Percentiles rank a stretch among this genome's conserved stretches.
These are phyloP conservation scores for Cotesia typhae DNA, from an alignment of 1,140 invertebrate genomes.

Conservation along the genomic window DNA sequence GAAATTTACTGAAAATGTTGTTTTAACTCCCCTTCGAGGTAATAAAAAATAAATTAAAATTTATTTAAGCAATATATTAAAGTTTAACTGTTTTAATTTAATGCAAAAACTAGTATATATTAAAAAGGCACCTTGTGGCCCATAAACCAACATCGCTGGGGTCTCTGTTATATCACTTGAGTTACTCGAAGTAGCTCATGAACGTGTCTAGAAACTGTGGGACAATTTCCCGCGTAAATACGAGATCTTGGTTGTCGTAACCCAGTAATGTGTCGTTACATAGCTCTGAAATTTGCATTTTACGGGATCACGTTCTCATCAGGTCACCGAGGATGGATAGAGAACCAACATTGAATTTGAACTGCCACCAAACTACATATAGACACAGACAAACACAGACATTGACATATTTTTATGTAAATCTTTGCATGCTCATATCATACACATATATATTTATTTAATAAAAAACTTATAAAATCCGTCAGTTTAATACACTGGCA, in stretches of 20 bases:
- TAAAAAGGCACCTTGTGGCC: conserved; percentile 6
- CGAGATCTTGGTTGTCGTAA: conserved; percentile 14
- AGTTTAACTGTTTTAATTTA: too few species aligned
- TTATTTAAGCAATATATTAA: too few species aligned
- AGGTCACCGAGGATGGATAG: not conserved
- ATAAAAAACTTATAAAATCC: not conserved
- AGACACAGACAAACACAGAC: not conserved
- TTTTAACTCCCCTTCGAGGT: too few species aligned
- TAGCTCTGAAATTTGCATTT: conserved; percentile 35
- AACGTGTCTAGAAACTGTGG: conserved; percentile 29
- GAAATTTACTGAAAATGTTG: too few species aligned
- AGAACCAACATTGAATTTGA: conserved; percentile 23
- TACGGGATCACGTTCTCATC: conserved; percentile 35
- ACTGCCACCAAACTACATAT: not conserved
- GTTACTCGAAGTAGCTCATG: not conserved
- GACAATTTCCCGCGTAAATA: conserved; percentile 4
- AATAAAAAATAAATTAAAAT: too few species aligned
- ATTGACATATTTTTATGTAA: not conserved
- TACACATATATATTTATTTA: not conserved
- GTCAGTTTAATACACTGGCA: not conserved
- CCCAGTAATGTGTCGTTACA: conserved; percentile 30
- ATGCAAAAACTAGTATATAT: not conserved
- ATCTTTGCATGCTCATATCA: not conserved
- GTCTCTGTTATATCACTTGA: too few species aligned
- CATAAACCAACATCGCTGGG: conserved; percentile 1